Conservation (phyloP, 2,888 invertebrate species). For the Eilema griseolum region DNA sequence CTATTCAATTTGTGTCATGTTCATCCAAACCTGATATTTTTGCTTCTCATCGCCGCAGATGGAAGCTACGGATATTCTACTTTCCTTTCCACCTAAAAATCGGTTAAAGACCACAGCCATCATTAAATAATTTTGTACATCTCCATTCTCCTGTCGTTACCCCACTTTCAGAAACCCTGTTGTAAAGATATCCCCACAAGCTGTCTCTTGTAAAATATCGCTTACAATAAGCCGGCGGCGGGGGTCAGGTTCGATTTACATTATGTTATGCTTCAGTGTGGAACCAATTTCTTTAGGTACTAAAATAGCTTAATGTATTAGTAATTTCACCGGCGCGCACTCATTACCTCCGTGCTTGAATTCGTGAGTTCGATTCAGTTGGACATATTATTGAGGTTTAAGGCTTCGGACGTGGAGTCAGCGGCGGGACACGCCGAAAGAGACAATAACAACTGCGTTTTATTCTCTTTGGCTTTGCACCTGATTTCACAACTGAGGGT, state of each 20-base stretch:
- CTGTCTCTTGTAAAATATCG: slow-evolving; percentile 2
- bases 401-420: no score
- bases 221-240: slow-evolving; percentile 1
- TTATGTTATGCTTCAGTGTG: background rate
- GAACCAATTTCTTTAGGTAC: background rate
- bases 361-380: no score
- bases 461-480: no score
- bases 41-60: background rate
- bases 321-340: no score
- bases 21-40: background rate
- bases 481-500: no score
- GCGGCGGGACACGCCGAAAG: no score
- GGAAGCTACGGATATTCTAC: background rate
- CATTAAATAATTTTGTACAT: background rate
- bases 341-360: no score
- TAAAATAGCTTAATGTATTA: no score
- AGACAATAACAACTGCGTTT: no score
- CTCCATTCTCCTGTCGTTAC: background rate
- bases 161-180: background rate
- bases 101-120: background rate
- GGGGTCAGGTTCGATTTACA: slow-evolving; percentile 2
- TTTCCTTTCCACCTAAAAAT: background rate
- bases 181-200: slow-evolving; percentile 2
- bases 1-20: background rate
- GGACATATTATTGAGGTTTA: no score